Evolutionary conservation across 2,888 invertebrate genomes (phyloP), one percentile per base, ranked within the genome.

Genomic region (Macaria notata): DNA sequence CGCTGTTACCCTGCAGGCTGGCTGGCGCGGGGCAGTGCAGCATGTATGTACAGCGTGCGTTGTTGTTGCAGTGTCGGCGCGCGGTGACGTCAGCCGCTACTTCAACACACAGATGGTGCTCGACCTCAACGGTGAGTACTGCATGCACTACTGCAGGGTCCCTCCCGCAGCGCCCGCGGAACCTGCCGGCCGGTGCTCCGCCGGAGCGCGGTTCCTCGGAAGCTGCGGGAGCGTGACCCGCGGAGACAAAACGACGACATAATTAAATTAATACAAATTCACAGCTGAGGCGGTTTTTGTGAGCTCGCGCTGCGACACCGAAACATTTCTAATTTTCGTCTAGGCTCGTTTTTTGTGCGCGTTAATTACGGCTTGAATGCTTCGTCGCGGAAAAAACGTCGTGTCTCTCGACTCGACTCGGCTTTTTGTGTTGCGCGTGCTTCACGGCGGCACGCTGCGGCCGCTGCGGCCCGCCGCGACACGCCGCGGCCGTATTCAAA

Each of bases 91-190:
- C 80, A 83, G 80, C 82, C 82, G 83, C 76, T 90, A 75, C 81
- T 89, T 87, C 87, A 86, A 88, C 78, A 88, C 90, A 65, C 90
- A 89, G 79, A 88, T 90, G 90, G 83, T 89, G 79, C 83, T 90
- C 79, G 89, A 90, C 83, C 87, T 89, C 70, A 88, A 89, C 76
- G 90, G 90, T 90, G 71, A 76, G 90, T 83, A 19, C 19, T 19
- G 19, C 19, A 19, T 19, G 19, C 19, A 19, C 19, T 19, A 19
- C 19, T 19, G 2, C 1, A 19, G 19, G 52, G 1, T 9, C 41
- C n/a, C 8, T 5, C 41, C n/a, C 4, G 41, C 38, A 38, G 41
- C 41, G 41, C n/a, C 3, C 8, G 41, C 41, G 8, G 41, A 4
- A 1, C 41, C 41, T 9, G 4, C 41, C 41, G 8, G 8, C 8